Conservation (phyloP, 2,113 vertebrate genomes). For the Ahaetulla prasina region DNA sequence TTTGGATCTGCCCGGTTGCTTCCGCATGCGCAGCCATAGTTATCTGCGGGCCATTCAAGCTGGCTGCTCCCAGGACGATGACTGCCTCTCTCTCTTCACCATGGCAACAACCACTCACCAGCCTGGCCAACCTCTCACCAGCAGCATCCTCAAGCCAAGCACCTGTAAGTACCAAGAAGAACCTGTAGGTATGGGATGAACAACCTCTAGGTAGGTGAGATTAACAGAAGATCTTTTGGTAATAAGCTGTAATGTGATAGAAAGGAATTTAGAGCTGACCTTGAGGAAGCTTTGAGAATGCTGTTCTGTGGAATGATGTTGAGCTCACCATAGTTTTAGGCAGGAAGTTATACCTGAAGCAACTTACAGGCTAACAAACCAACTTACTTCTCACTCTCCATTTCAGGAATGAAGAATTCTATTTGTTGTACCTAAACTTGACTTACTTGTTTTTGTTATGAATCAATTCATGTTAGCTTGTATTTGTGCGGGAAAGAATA, state of each 20-base stretch:
- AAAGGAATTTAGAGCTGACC: background rate
- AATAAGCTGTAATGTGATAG: background rate
- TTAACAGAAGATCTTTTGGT: background rate
- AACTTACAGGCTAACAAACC: background rate
- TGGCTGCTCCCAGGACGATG: constrained; percentile 95
- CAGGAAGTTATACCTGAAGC: background rate
- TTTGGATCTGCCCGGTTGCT: constrained; percentile 94
- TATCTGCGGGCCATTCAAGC: constrained; percentile 98
- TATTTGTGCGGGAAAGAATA: background rate
- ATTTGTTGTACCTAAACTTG: background rate
- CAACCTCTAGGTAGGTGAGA: background rate
- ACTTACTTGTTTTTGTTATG: background rate
- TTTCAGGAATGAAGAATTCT: too few species aligned
- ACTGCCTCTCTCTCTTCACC: constrained; percentile 95
- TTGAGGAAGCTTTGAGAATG: background rate
- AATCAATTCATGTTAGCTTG: background rate
- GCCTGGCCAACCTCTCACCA: constrained; percentile 77
- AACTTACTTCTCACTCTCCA: background rate
- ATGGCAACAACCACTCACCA: constrained; percentile 75
- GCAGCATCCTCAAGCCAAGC: constrained; percentile 83
- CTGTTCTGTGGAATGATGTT: background rate
- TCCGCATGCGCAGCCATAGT: constrained; percentile 97
- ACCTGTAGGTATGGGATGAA: background rate
- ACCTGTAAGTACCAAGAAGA: constrained; percentile 78
- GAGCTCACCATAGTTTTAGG: background rate